Conservation (phyloP, 2,113 vertebrate species). For the Podarcis cretensis region DNA sequence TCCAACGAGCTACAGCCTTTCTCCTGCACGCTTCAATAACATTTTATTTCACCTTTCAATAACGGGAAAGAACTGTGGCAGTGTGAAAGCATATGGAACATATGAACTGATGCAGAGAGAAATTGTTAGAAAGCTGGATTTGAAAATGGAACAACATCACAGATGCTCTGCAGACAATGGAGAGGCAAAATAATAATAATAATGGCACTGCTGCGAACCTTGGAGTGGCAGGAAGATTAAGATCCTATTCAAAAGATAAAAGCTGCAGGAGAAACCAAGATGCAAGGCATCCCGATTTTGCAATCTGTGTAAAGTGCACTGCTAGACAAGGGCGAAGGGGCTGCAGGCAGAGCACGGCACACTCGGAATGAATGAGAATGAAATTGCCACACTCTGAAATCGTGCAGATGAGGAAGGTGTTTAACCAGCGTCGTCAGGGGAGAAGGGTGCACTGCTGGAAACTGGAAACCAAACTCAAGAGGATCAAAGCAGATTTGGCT, state of each 20-base stretch:
- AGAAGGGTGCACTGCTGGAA: neutral
- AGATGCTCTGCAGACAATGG: neutral
- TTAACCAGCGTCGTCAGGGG: neutral
- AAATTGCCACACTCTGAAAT: neutral
- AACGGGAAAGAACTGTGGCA: neutral
- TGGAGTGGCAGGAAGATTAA: neutral
- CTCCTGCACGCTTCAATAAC: too few relatives aligned
- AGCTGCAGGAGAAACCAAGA: neutral
- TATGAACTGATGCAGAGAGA: neutral
- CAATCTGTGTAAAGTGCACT: neutral
- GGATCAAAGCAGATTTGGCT: slow-evolving; percentile 11
- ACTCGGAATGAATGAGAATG: neutral
- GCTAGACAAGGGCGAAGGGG: neutral
- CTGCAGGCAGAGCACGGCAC: neutral
- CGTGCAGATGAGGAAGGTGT: neutral
- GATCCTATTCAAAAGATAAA: neutral
- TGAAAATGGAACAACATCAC: neutral
- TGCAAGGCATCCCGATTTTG: neutral
- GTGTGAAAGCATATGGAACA: too few relatives aligned
- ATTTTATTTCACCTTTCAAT: neutral
- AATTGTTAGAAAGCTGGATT: neutral
- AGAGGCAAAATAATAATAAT: neutral
- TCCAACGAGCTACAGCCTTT: too few relatives aligned
- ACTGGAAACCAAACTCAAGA: neutral
- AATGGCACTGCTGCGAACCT: neutral